phyloP scores from a whole-genome alignment of 2,113 vertebrate genomes.

The Bubo blakistoni region DNA sequence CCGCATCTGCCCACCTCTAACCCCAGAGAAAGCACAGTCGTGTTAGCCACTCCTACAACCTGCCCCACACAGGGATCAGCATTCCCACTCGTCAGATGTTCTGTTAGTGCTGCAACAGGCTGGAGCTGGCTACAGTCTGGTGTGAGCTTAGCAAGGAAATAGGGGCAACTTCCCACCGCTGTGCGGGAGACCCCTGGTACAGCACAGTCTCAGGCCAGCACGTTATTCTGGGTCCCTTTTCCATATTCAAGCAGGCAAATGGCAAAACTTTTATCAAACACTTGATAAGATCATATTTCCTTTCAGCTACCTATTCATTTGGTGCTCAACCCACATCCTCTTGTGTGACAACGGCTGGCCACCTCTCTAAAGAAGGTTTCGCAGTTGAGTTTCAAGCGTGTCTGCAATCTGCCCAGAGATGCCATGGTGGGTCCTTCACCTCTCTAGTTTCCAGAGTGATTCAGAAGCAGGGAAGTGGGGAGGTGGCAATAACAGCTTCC shows the following conservation, averaged over 20 bases:
- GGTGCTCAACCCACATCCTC: not conserved
- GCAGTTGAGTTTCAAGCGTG: not conserved
- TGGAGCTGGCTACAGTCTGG: not conserved
- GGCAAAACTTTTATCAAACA: not conserved
- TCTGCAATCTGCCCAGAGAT: not conserved
- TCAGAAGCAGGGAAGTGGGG: not conserved
- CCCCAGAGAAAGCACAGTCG: fast-evolving
- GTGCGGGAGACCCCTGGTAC: not conserved
- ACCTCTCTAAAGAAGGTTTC: not conserved
- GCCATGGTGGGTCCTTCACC: not conserved
- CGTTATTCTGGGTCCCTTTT: not conserved
- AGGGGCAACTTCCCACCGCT: not conserved
- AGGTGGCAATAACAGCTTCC: not conserved
- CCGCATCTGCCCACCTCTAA: not conserved
- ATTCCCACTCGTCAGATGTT: not conserved
- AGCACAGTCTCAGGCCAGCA: not conserved
- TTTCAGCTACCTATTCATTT: not conserved
- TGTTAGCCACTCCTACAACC: not conserved
- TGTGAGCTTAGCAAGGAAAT: not conserved
- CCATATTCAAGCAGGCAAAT: not conserved
- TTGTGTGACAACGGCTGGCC: not conserved
- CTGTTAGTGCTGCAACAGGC: not conserved
- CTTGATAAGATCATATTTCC: not conserved
- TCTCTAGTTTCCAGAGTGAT: not conserved
- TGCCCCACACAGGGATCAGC: not conserved